A percentile compares a stretch with the other conserved stretches of the same genome.
Evolutionary conservation across 2,113 vertebrate genomes (phyloP).

Genomic region (Lethenteron reissneri): DNA sequence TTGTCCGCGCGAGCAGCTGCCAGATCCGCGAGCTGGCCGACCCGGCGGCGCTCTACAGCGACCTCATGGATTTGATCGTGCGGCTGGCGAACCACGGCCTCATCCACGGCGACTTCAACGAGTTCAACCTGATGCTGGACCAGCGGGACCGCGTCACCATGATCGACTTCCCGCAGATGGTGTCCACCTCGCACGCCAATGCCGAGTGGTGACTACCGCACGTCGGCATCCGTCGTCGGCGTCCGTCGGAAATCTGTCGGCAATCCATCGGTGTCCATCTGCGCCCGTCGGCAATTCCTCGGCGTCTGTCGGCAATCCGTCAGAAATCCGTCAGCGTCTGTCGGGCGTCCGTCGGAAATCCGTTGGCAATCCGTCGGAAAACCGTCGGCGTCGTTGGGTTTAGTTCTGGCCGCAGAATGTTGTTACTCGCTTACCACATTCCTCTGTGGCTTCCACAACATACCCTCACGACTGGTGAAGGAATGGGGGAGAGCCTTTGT

Average conservation of each 20-base stretch:
- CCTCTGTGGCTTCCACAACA: too few relatives aligned
- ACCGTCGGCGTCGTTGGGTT: too few relatives aligned
- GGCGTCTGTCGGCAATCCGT: too few relatives aligned
- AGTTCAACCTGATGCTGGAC: conserved; percentile 86
- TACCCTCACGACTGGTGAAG: too few relatives aligned
- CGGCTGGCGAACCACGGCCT: conserved; percentile 74
- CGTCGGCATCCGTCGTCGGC: background rate
- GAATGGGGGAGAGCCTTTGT: too few relatives aligned
- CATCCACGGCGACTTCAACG: conserved; percentile 94
- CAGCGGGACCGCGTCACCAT: conserved; percentile 58
- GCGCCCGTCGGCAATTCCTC: too few relatives aligned
- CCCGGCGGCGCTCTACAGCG: conserved; percentile 50
- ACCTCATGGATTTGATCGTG: conserved; percentile 82
- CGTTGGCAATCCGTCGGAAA: too few relatives aligned
- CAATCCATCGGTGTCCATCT: too few relatives aligned
- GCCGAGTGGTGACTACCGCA: conserved; percentile 55
- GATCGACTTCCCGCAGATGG: conserved; percentile 98
- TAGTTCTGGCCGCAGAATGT: too few relatives aligned
- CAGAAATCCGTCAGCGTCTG: too few relatives aligned
- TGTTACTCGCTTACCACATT: too few relatives aligned
- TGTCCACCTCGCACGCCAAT: conserved; percentile 74
- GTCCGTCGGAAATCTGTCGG: background rate
- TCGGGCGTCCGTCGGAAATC: too few relatives aligned
- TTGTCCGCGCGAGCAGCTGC: conserved; percentile 26
- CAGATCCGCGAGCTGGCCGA: conserved; percentile 60